These are phyloP conservation scores for Chloroceryle inda DNA, from an alignment of 2,797 vertebrate genomes.

Conservation along the genomic window DNA sequence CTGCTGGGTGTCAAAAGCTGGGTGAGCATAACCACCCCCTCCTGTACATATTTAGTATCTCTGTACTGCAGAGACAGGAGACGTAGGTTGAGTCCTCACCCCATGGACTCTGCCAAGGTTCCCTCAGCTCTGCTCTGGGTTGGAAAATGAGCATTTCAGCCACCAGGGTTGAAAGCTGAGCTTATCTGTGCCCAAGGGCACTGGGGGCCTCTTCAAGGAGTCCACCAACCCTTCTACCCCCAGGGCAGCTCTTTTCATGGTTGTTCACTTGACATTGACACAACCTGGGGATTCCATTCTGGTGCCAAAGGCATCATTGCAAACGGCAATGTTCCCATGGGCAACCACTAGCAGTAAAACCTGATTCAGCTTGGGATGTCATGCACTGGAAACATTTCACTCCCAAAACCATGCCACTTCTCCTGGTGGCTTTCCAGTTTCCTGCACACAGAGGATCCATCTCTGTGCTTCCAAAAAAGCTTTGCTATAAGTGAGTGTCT, in stretches of 20 bases:
- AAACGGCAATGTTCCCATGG: not conserved
- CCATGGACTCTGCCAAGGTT: not conserved
- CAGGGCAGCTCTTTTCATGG: not conserved
- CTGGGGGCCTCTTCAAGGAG: not conserved
- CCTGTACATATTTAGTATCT: not conserved
- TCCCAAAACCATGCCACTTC: not conserved
- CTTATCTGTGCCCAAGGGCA: not conserved
- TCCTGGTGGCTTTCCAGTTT: not conserved
- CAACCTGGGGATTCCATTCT: not conserved
- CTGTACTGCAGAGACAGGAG: not conserved
- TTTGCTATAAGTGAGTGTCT: fast-evolving
- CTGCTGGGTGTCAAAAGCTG: not conserved
- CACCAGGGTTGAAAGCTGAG: not conserved
- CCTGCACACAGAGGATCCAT: not conserved
- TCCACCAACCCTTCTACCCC: not conserved
- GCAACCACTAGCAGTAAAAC: not conserved
- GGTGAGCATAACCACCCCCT: not conserved
- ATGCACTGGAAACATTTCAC: not conserved
- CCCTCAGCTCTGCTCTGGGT: not conserved
- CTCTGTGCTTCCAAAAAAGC: not conserved
- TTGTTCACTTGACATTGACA: not conserved
- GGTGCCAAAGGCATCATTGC: not conserved
- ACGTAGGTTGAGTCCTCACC: not conserved
- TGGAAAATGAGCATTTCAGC: not conserved
- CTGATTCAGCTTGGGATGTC: no score